Conservation (phyloP, 1,140 invertebrate species). For the Globodera ellingtonae region DNA sequence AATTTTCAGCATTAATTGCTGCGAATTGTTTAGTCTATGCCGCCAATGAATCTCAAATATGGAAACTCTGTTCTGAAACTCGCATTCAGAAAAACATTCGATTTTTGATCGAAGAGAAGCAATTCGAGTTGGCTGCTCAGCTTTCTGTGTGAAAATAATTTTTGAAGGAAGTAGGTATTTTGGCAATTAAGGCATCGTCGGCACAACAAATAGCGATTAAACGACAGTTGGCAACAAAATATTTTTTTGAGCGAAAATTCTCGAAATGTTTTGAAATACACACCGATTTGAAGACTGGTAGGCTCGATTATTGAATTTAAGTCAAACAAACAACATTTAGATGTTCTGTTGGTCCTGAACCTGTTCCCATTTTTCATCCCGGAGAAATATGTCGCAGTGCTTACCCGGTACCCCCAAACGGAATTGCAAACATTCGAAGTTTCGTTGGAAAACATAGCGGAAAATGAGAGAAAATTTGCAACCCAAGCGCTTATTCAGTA, state of each 20-base stretch:
- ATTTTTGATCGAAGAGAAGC: conserved; percentile 38
- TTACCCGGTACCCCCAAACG: conserved; percentile 22
- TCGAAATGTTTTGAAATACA: conserved; percentile 48
- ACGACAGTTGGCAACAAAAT: conserved; percentile 31
- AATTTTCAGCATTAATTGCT: conserved; percentile 6
- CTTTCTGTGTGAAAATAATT: conserved; percentile 37
- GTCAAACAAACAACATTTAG: conserved; percentile 19
- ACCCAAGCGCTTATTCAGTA: conserved; percentile 42
- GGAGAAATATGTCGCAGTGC: conserved; percentile 37
- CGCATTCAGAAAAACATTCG: conserved; percentile 38
- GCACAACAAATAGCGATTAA: conserved; percentile 44
- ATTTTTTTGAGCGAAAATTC: conserved; percentile 44
- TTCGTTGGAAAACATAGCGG: conserved; percentile 31
- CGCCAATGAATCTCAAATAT: conserved; percentile 34
- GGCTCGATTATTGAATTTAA: not conserved
- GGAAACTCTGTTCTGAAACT: conserved; percentile 38
- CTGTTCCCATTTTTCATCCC: conserved; percentile 46
- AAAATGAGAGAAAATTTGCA: conserved; percentile 47
- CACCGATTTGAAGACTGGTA: conserved; percentile 44
- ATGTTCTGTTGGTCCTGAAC: conserved; percentile 46
- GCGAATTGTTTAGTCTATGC: conserved; percentile 29
- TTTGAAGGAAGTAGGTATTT: not conserved
- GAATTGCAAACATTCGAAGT: conserved; percentile 43
- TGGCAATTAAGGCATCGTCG: conserved; percentile 20
- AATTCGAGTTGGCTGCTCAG: conserved; percentile 46